Evolutionary conservation across 2,888 invertebrate genomes (phyloP).

Genomic region (Phlogophora meticulosa): DNA sequence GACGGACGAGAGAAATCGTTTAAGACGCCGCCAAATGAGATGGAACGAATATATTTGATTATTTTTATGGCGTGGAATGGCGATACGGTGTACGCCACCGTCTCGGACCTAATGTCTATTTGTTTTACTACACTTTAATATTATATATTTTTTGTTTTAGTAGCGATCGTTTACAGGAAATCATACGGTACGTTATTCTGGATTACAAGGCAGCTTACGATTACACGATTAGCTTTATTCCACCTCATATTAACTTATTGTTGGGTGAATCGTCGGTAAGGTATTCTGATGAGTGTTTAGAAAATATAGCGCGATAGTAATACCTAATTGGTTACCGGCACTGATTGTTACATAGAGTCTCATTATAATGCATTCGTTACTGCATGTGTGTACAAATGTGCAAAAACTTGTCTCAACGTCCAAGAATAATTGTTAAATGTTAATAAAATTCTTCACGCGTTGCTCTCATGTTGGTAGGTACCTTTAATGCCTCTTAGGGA

Average conservation of each 20-base stretch:
- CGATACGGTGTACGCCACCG: conserved; percentile 83
- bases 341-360: conserved; percentile 56
- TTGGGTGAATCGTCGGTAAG: conserved; percentile 6
- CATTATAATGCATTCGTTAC: conserved; percentile 62
- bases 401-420: conserved; percentile 53
- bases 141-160: conserved; percentile 80
- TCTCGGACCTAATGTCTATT: conserved; percentile 86
- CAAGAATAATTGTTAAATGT: conserved; percentile 57
- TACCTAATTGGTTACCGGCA: conserved; percentile 57
- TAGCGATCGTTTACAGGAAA: conserved; percentile 64
- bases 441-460: conserved; percentile 48
- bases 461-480: conserved; percentile 18
- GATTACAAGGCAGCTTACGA: conserved; percentile 15
- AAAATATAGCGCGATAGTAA: conserved; percentile 49
- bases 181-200: conserved; percentile 39
- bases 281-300: conserved; percentile 48
- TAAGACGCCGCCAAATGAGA: conserved; percentile 91
- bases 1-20: conserved; percentile 91
- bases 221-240: not conserved
- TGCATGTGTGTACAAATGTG: conserved; percentile 47
- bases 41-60: conserved; percentile 91
- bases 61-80: conserved; percentile 90
- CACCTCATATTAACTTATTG: not conserved
- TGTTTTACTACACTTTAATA: conserved; percentile 88
- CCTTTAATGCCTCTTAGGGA: conserved; percentile 9